These are phyloP conservation scores for Meles meles DNA, from an alignment of 2,113 vertebrate species.

Conservation along the genomic window DNA sequence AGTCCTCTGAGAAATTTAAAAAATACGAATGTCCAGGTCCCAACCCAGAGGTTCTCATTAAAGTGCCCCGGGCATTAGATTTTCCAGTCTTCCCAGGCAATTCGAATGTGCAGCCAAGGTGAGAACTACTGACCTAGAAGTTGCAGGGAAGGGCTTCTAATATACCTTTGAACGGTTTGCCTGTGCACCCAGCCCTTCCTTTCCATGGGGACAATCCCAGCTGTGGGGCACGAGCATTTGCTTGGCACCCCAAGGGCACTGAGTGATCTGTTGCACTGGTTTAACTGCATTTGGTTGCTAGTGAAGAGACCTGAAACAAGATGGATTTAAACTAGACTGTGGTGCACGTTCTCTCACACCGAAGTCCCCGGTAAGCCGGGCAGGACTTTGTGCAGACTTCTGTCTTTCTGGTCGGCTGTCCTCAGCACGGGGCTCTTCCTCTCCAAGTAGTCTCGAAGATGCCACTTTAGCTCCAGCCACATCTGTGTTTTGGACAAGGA, in stretches of 20 bases:
- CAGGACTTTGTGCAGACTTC: neutral
- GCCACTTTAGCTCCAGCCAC: neutral
- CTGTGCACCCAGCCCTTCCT: neutral
- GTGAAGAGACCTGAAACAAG: neutral
- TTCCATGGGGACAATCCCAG: neutral
- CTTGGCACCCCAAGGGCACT: neutral
- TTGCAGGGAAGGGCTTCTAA: neutral
- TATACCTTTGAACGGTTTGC: neutral
- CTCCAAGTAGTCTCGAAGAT: neutral
- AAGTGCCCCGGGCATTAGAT: neutral
- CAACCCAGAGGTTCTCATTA: neutral
- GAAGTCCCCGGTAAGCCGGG: neutral
- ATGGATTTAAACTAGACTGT: neutral
- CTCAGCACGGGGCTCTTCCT: neutral
- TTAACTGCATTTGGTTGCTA: neutral
- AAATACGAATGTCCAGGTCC: neutral
- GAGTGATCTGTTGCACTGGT: neutral
- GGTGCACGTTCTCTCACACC: neutral
- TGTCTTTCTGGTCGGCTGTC: neutral
- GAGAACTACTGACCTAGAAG: neutral
- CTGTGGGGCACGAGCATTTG: neutral
- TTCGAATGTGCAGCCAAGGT: neutral
- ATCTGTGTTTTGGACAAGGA: neutral
- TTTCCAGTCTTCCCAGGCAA: neutral
- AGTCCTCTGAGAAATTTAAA: neutral